These are phyloP conservation scores for Anniella stebbinsi DNA, from an alignment of 2,797 vertebrate genomes.

Conservation along the genomic window DNA sequence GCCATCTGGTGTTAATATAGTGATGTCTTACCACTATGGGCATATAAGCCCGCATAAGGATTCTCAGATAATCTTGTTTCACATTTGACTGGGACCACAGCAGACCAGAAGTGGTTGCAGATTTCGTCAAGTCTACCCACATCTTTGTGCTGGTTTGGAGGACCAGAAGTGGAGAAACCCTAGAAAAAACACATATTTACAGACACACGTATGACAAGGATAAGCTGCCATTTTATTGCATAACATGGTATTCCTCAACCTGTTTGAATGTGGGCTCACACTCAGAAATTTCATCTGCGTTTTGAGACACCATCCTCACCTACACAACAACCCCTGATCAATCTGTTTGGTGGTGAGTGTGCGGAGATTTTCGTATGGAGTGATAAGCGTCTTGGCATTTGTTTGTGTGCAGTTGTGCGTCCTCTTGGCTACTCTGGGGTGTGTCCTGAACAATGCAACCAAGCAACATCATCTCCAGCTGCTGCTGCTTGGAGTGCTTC, in stretches of 20 bases:
- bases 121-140: slow-evolving; percentile 1
- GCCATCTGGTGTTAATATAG: slow-evolving; percentile 14
- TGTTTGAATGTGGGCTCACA: background rate
- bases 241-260: background rate
- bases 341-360: background rate
- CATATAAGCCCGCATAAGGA: background rate
- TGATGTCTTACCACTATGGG: slow-evolving; percentile 8
- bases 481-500: background rate
- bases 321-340: background rate
- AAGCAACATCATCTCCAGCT: background rate
- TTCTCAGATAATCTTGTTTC: slow-evolving; percentile 5
- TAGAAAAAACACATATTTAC: background rate
- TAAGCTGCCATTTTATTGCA: background rate
- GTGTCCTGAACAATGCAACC: background rate
- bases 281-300: background rate
- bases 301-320: background rate
- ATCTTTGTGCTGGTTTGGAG: background rate
- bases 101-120: background rate
- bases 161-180: background rate
- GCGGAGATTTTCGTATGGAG: background rate
- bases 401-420: background rate
- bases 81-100: background rate
- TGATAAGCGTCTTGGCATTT: no score
- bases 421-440: background rate
- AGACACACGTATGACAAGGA: background rate